Percentiles rank a stretch among this genome's conserved stretches.
Conservation (phyloP, 2,888 invertebrate genomes). For the Clostera curtula region DNA sequence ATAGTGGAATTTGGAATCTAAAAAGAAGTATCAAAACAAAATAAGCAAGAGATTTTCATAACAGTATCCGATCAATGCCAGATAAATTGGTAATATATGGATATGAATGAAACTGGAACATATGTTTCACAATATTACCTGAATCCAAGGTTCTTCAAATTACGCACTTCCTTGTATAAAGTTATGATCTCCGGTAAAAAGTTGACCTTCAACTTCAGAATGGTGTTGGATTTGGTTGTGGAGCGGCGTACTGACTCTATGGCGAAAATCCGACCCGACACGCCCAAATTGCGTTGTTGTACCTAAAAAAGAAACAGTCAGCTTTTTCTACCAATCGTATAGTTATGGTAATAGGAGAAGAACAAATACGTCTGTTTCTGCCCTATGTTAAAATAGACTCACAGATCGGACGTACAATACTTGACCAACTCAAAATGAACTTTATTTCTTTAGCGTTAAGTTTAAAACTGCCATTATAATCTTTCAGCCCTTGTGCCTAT, state of each 20-base stretch:
- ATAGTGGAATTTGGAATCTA: not conserved
- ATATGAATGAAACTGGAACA: too few relatives aligned
- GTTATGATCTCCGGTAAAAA: slow-evolving; percentile 99
- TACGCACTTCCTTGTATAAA: slow-evolving; percentile 97
- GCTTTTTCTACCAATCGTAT: too few relatives aligned
- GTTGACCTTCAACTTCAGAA: slow-evolving; percentile 93
- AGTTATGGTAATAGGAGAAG: too few relatives aligned
- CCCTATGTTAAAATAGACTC: too few relatives aligned
- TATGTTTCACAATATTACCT: slow-evolving; percentile 45
- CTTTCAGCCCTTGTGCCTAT: too few relatives aligned
- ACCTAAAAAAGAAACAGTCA: slow-evolving; percentile 69
- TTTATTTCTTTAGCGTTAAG: too few relatives aligned
- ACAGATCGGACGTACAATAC: too few relatives aligned
- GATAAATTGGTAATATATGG: too few relatives aligned
- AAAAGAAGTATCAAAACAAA: not conserved
- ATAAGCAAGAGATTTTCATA: not conserved
- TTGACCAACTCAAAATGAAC: too few relatives aligned
- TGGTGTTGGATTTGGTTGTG: slow-evolving; percentile 85
- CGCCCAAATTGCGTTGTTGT: slow-evolving; percentile 94
- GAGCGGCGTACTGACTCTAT: slow-evolving; percentile 89
- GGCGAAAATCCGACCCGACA: slow-evolving; percentile 94
- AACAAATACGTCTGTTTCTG: too few relatives aligned
- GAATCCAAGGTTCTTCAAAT: slow-evolving; percentile 96
- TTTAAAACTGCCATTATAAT: too few relatives aligned
- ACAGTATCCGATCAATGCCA: not conserved